Evolutionary conservation across 2,797 vertebrate genomes (phyloP).

Genomic region (Phalloptychus januarius): DNA sequence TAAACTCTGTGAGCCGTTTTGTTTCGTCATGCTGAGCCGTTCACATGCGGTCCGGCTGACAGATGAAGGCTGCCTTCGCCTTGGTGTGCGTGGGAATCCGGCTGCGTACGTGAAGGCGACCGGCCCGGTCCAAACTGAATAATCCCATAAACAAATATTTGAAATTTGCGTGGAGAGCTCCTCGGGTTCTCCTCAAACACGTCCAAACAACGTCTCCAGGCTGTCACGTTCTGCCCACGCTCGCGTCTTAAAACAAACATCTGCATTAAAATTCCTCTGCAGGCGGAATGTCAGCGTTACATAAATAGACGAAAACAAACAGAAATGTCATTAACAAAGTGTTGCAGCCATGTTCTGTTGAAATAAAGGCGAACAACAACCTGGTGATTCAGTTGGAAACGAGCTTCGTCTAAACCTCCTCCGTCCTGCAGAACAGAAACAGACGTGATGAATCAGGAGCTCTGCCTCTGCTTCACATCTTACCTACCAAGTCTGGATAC

Average conservation of each 20-base stretch:
- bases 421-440: neutral
- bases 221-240: slow-evolving; percentile 35
- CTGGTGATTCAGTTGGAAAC: neutral
- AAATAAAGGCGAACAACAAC: neutral
- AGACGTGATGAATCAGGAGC: neutral
- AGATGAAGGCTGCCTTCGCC: slow-evolving; percentile 3
- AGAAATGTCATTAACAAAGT: slow-evolving; percentile 10
- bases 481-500: neutral
- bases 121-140: slow-evolving; percentile 31
- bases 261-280: slow-evolving; percentile 32
- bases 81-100: neutral
- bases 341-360: neutral
- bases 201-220: slow-evolving; percentile 46
- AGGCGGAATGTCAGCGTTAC: slow-evolving; percentile 23
- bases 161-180: slow-evolving; percentile 26
- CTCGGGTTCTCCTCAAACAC: slow-evolving; percentile 50
- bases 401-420: neutral
- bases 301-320: slow-evolving; percentile 24
- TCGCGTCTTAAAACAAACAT: slow-evolving; percentile 38
- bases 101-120: slow-evolving; percentile 19
- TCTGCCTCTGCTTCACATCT: neutral
- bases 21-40: slow-evolving; percentile 9
- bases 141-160: slow-evolving; percentile 53
- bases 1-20: slow-evolving; percentile 5
- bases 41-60: slow-evolving; percentile 12